Evolutionary conservation across 2,113 vertebrate genomes (phyloP).

Genomic region (Regulus satrapa): DNA sequence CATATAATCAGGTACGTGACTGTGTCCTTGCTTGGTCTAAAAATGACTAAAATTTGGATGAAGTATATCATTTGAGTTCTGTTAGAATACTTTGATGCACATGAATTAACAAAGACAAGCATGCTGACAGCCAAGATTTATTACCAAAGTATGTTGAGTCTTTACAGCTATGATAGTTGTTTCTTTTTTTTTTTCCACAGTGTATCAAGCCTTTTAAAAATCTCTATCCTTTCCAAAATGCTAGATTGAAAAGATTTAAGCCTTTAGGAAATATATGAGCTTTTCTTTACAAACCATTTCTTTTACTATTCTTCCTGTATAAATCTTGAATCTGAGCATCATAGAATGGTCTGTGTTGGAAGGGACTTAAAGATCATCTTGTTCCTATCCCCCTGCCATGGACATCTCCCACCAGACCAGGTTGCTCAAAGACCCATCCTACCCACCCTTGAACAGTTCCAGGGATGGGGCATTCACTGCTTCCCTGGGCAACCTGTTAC

Average conservation of each 20-base stretch:
- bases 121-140: conserved; percentile 33
- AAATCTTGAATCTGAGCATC: neutral
- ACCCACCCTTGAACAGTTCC: neutral
- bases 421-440: neutral
- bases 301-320: neutral
- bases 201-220: neutral
- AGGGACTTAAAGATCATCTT: neutral
- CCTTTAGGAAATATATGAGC: neutral
- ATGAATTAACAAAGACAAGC: neutral
- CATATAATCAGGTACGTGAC: neutral
- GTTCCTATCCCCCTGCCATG: neutral
- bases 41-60: neutral
- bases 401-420: neutral
- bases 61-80: neutral
- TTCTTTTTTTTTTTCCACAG: neutral
- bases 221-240: neutral
- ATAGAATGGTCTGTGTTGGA: neutral
- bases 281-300: neutral
- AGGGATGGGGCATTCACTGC: neutral
- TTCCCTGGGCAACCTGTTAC: neutral
- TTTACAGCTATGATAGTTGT: neutral
- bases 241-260: neutral
- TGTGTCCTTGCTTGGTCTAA: neutral
- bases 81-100: neutral
- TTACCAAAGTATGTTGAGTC: conserved; percentile 6